These are phyloP conservation scores for Nomada flava DNA, from an alignment of 2,888 invertebrate species.

Conservation along the genomic window DNA sequence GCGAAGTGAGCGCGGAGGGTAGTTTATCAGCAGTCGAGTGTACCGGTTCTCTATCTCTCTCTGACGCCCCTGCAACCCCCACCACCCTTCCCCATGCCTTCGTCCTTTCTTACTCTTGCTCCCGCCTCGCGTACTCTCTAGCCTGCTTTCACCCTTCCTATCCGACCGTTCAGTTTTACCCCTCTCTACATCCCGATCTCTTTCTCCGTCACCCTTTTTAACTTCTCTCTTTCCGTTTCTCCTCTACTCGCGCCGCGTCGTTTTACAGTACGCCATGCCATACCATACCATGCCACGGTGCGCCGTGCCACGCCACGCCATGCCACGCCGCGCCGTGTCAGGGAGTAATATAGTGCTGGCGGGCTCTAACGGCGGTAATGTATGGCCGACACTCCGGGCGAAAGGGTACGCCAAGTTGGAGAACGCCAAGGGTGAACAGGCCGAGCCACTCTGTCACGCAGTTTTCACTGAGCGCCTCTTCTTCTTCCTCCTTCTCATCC, in stretches of 20 bases:
- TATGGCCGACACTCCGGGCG: constrained; percentile 74
- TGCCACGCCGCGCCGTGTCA: constrained; percentile 64
- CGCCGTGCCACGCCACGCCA: constrained; percentile 44
- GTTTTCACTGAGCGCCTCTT: constrained; percentile 74
- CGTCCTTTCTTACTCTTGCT: constrained; percentile 16
- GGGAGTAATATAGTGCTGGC: constrained; percentile 77
- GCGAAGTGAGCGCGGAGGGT: constrained; percentile 72
- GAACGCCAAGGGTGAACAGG: constrained; percentile 73
- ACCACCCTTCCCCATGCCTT: constrained; percentile 10
- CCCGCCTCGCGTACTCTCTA: neutral
- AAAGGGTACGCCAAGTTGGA: constrained; percentile 69
- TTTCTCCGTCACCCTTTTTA: constrained; percentile 5
- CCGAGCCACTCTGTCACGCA: constrained; percentile 76
- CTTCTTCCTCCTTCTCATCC: constrained; percentile 61
- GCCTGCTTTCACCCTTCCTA: constrained; percentile 27
- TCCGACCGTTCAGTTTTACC: constrained; percentile 23
- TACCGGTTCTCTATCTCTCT: constrained; percentile 53
- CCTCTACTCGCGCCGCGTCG: constrained; percentile 40
- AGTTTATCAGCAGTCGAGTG: constrained; percentile 78
- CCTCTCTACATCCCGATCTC: constrained; percentile 8
- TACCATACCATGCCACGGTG: constrained; percentile 28
- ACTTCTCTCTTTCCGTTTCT: constrained; percentile 22
- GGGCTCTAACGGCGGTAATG: constrained; percentile 77
- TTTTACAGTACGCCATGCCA: constrained; percentile 51
- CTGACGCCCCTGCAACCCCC: neutral